Evolutionary conservation across 2,113 vertebrate species (phyloP).

Genomic region (Emydura subglobosa): DNA sequence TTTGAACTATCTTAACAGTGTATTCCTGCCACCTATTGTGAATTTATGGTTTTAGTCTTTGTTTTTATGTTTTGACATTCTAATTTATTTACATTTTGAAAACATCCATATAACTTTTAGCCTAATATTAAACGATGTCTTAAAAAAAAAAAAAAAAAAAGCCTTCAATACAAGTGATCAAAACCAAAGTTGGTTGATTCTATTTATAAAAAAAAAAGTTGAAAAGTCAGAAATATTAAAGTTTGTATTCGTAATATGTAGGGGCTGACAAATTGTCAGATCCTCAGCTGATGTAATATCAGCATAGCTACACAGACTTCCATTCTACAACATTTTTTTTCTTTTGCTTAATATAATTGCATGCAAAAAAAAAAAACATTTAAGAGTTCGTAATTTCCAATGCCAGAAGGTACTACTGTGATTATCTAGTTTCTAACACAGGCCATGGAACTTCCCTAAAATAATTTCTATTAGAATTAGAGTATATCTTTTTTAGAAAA

Average conservation of each 20-base stretch:
- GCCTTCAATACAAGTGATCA: not conserved
- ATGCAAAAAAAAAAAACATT: not conserved
- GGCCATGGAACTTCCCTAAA: not conserved
- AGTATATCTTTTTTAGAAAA: not conserved
- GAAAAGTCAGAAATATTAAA: not conserved
- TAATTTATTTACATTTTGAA: slow-evolving; percentile 60
- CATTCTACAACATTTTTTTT: not conserved
- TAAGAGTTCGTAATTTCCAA: not conserved
- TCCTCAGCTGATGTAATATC: not conserved
- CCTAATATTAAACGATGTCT: not conserved
- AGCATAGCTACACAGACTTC: not conserved
- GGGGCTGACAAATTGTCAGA: not conserved
- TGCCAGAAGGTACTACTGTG: not conserved
- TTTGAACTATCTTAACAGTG: slow-evolving; percentile 26
- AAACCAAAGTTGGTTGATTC: not conserved
- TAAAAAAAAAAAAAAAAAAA: too few relatives aligned
- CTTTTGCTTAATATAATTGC: not conserved
- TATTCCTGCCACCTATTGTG: slow-evolving; percentile 57
- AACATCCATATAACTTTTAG: slow-evolving; percentile 47
- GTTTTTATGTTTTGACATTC: slow-evolving; percentile 69
- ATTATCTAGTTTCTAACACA: not conserved
- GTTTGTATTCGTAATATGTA: not conserved
- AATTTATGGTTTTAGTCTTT: slow-evolving; percentile 68
- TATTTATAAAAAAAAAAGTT: not conserved
- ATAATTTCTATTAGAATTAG: not conserved